phyloP scores from a whole-genome alignment of 2,113 vertebrate genomes.

The Xiphophorus hellerii region DNA sequence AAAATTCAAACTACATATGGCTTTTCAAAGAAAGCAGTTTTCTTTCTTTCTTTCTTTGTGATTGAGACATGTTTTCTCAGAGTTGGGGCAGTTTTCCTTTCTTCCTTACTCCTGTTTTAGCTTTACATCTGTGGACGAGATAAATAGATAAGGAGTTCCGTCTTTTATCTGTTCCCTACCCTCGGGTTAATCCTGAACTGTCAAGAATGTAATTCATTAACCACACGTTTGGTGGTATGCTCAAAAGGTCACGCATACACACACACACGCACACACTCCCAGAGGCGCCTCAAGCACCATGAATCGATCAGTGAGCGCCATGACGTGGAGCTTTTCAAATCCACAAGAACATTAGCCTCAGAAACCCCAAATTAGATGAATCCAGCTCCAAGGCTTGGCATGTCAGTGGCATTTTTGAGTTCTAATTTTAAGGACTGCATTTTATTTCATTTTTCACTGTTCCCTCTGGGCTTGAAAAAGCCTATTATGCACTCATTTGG shows the following conservation, averaged over 20 bases:
- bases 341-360: conserved; percentile 4
- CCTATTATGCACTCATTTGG: background rate
- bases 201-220: conserved; percentile 66
- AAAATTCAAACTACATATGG: too few species aligned
- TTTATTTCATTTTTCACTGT: conserved; percentile 1
- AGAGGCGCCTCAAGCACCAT: conserved; percentile 17
- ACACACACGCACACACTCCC: conserved; percentile 16
- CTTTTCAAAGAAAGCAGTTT: background rate
- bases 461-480: background rate
- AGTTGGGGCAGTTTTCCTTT: background rate
- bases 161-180: conserved; percentile 51
- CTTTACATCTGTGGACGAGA: conserved; percentile 13
- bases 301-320: conserved; percentile 52
- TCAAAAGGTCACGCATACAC: conserved; percentile 3
- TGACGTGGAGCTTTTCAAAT: conserved; percentile 37
- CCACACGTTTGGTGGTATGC: conserved; percentile 22
- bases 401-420: conserved; percentile 13
- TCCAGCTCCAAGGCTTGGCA: background rate
- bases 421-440: conserved; percentile 4
- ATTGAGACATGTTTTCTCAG: background rate
- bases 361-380: conserved; percentile 11
- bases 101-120: conserved; percentile 1
- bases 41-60: background rate
- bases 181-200: conserved; percentile 53
- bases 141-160: conserved; percentile 42